phyloP scores from a whole-genome alignment of 2,113 vertebrate genomes.

The Nycticryphes semicollaris region DNA sequence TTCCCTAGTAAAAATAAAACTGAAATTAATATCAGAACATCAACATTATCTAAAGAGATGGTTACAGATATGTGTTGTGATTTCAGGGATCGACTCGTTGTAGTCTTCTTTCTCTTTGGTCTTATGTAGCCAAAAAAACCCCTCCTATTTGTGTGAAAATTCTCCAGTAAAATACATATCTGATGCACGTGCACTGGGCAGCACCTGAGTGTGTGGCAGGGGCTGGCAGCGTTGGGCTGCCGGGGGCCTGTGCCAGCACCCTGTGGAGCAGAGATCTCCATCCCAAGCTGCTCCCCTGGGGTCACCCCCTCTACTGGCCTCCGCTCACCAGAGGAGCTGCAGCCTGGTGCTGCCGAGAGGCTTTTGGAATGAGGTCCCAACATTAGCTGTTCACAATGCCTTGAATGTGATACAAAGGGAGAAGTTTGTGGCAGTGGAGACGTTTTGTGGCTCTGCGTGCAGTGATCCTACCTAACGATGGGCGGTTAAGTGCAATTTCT shows the following conservation, averaged over 20 bases:
- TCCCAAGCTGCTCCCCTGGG: background rate
- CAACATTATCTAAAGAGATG: background rate
- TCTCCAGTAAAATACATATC: background rate
- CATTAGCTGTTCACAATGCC: background rate
- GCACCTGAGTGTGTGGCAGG: background rate
- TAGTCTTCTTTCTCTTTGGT: background rate
- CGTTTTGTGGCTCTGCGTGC: background rate
- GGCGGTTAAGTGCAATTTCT: slow-evolving; percentile 23
- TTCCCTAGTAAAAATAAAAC: background rate
- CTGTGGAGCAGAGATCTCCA: accelerated
- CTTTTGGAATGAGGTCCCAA: background rate
- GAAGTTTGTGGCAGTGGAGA: background rate
- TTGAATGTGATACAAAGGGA: background rate
- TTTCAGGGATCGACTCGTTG: background rate
- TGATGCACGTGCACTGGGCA: background rate
- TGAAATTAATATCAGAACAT: background rate
- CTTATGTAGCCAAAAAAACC: background rate
- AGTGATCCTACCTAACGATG: background rate
- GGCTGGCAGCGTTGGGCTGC: background rate
- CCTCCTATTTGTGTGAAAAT: background rate
- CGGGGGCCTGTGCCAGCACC: accelerated
- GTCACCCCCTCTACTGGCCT: background rate
- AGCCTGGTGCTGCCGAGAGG: background rate
- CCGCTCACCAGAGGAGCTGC: background rate
- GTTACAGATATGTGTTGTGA: background rate